Evolutionary conservation across 2,888 invertebrate genomes (phyloP).

Genomic region (Troides aeacus): DNA sequence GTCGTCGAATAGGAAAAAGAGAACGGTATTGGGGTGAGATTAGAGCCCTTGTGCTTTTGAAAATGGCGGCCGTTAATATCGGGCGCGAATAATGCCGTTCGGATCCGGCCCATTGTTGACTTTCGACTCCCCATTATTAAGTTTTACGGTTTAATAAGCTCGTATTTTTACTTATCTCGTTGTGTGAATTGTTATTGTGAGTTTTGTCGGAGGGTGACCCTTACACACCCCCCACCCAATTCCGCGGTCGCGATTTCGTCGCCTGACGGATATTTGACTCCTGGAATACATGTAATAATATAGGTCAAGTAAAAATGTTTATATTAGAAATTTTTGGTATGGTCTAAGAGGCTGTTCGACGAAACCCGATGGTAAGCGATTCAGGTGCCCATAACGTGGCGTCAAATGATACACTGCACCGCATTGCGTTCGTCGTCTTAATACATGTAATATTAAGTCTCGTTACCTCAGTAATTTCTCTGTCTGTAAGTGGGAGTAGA

Average conservation of each 20-base stretch:
- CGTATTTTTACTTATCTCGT: constrained; percentile 77
- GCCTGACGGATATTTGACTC: not conserved
- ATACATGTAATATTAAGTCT: too few relatives aligned
- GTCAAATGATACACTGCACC: too few relatives aligned
- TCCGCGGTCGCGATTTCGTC: constrained; percentile 33
- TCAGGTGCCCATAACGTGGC: too few relatives aligned
- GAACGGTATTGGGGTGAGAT: constrained; percentile 30
- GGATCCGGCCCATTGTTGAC: constrained; percentile 71
- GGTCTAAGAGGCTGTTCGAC: too few relatives aligned
- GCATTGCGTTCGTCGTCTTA: too few relatives aligned
- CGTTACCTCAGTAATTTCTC: too few relatives aligned
- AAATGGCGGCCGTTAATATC: constrained; percentile 46
- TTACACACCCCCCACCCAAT: too few relatives aligned
- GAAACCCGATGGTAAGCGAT: too few relatives aligned
- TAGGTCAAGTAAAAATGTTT: too few relatives aligned
- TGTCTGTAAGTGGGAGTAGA: too few relatives aligned
- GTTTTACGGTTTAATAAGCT: constrained; percentile 80
- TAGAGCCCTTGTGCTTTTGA: constrained; percentile 42
- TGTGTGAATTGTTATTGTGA: constrained; percentile 72
- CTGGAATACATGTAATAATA: too few relatives aligned
- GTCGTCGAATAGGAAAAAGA: constrained; percentile 26
- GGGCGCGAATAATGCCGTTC: constrained; percentile 62
- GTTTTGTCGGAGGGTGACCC: constrained; percentile 47
- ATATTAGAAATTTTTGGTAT: too few relatives aligned
- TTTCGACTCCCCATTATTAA: constrained; percentile 73